Base-by-base conservation (phyloP, 2,888 invertebrate genomes). In the Drosophila ustulata region DNA sequence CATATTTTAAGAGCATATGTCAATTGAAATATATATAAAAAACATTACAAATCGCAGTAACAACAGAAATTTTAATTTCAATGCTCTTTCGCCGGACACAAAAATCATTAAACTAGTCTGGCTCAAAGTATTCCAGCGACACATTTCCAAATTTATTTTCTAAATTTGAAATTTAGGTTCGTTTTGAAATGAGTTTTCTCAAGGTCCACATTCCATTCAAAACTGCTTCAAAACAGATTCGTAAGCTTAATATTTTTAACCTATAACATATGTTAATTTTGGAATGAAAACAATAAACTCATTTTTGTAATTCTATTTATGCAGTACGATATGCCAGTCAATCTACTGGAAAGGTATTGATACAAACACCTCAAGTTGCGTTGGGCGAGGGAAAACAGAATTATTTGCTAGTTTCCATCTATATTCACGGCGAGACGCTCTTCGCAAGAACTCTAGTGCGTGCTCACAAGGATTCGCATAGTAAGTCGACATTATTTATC, bases 361-460 rank as follows among this genome's bases (percentile, higher is more conserved):
- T 65, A 0, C 46, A 18, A 3, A 7, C 45, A 23, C 59, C 64
- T 0, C 45, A 53, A 41, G 65, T 82, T 25, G 0, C 13, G 6
- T 49, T 82, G 5, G 5, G 11, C 0, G 51, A 66, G 0, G 84
- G 81, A 0, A 11, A 52, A 2, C 32, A 49, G 2, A 61, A 71
- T n/a, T 82, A 80, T 49, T 43, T 82, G 37, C 50, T 82, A 7
- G 32, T 83, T 0, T 13, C 70, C 1, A 43, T 80, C 8, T 73
- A 82, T 26, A 51, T 69, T 8, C 87, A 86, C 34, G 82, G 82
- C 1, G 71, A 65, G 5, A 52, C 68, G 0, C 30, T 53, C 0
- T 66, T 73, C 3, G 55, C 66, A 13, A 73, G 58, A 23, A 83
- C 83, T 0, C 47, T 82, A 0, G 26, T 86, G 0, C 70, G 83